These are phyloP conservation scores for Onychomys arenicola DNA, from an alignment of 2,797 vertebrate genomes.

Conservation along the genomic window DNA sequence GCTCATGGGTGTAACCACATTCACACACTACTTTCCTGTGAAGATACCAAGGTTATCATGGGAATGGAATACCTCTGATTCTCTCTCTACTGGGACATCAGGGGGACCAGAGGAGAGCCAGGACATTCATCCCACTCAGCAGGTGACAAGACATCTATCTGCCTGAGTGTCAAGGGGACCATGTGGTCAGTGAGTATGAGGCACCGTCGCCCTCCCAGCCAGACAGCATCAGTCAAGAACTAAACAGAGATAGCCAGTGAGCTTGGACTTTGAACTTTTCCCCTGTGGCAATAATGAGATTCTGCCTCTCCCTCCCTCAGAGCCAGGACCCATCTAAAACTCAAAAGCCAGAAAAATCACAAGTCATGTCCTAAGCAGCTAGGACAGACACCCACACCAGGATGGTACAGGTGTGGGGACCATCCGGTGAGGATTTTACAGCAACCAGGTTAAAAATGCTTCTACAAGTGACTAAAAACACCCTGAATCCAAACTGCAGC, in stretches of 20 bases:
- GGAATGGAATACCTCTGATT: neutral
- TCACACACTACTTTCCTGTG: constrained; percentile 90
- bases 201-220: too few relatives aligned
- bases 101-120: neutral
- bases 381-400: neutral
- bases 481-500: neutral
- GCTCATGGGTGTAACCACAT: constrained; percentile 91
- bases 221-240: neutral
- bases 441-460: neutral
- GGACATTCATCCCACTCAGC: too few relatives aligned
- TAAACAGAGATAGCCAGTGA: neutral
- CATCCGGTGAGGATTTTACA: neutral
- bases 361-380: neutral
- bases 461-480: neutral
- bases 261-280: neutral
- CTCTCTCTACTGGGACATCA: neutral
- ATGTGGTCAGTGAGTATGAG: too few relatives aligned
- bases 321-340: neutral
- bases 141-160: neutral
- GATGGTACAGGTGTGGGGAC: neutral
- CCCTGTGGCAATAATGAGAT: fast-evolving
- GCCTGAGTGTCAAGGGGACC: neutral
- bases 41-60: neutral
- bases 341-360: neutral
- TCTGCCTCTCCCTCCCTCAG: neutral